Conservation (phyloP, 2,888 invertebrate species). For the Yponomeuta cagnagella region DNA sequence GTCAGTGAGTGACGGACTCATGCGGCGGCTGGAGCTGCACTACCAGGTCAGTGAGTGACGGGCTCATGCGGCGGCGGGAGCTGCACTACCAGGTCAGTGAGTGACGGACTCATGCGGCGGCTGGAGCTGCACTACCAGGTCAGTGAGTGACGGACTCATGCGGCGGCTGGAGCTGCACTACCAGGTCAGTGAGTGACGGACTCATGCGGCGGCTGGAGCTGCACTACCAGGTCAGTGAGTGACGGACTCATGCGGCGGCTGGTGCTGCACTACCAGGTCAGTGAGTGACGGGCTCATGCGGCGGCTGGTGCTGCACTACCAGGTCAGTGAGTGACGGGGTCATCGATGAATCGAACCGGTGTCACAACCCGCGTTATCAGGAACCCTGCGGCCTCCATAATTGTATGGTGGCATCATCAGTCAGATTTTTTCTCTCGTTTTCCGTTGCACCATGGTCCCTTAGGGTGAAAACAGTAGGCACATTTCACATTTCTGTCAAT, state of each 20-base stretch:
- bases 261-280: slow-evolving; percentile 93
- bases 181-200: too few species aligned
- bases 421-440: too few species aligned
- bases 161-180: not conserved
- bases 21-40: slow-evolving; percentile 82
- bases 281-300: slow-evolving; percentile 96
- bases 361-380: too few species aligned
- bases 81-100: slow-evolving; percentile 66
- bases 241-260: slow-evolving; percentile 95
- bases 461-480: not conserved
- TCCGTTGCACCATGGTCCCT: too few species aligned
- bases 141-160: not conserved
- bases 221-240: slow-evolving; percentile 87
- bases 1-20: slow-evolving; percentile 73
- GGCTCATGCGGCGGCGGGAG: slow-evolving; percentile 87
- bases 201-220: slow-evolving; percentile 92
- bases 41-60: slow-evolving; percentile 87
- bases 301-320: slow-evolving; percentile 87
- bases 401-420: too few species aligned
- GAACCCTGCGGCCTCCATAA: too few species aligned
- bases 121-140: not conserved
- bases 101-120: not conserved
- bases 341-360: too few species aligned
- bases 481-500: not conserved
- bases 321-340: too few species aligned